A percentile compares a stretch with the other conserved stretches of the same genome.
These are phyloP conservation scores for Phyllotreta cruciferae DNA, from an alignment of 2,888 invertebrate species.

Conservation along the genomic window DNA sequence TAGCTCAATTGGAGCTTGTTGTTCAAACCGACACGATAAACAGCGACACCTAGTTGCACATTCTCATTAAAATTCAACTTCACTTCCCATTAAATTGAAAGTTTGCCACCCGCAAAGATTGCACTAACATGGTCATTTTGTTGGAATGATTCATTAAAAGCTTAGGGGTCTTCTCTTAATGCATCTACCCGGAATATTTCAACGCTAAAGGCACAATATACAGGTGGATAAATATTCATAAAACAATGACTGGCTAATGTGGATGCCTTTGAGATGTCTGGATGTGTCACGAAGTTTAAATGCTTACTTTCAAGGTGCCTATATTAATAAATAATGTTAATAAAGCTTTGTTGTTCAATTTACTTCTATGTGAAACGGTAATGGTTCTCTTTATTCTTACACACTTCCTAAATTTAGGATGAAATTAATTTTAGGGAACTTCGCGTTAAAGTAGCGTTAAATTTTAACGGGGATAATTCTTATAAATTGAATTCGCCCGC, in stretches of 20 bases:
- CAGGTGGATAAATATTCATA: slow-evolving; percentile 25
- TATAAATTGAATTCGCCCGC: too few relatives aligned
- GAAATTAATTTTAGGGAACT: too few relatives aligned
- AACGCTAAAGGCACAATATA: slow-evolving; percentile 22
- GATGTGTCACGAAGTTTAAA: slow-evolving; percentile 10
- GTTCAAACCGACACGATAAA: slow-evolving; percentile 33
- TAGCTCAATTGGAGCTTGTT: slow-evolving; percentile 34
- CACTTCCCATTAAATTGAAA: slow-evolving; percentile 37
- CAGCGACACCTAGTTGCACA: slow-evolving; percentile 35
- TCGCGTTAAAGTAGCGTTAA: too few relatives aligned
- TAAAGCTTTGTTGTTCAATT: slow-evolving; percentile 20
- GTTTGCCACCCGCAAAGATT: slow-evolving; percentile 29
- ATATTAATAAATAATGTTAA: slow-evolving; percentile 12
- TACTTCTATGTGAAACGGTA: not conserved
- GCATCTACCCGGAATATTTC: slow-evolving; percentile 28
- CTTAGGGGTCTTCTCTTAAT: slow-evolving; percentile 30
- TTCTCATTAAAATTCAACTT: slow-evolving; percentile 38
- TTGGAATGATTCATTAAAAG: slow-evolving; percentile 32
- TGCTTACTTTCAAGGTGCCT: slow-evolving; percentile 3
- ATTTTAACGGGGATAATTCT: too few relatives aligned
- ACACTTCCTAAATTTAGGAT: too few relatives aligned
- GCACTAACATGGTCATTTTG: slow-evolving; percentile 28
- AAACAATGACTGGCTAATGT: slow-evolving; percentile 30
- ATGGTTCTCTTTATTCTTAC: too few relatives aligned
- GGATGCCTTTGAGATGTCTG: slow-evolving; percentile 17